A percentile compares a stretch with the other conserved stretches of the same genome.
Evolutionary conservation across 2,888 invertebrate species (phyloP).

Genomic region (Acanthacorydalis orientalis): DNA sequence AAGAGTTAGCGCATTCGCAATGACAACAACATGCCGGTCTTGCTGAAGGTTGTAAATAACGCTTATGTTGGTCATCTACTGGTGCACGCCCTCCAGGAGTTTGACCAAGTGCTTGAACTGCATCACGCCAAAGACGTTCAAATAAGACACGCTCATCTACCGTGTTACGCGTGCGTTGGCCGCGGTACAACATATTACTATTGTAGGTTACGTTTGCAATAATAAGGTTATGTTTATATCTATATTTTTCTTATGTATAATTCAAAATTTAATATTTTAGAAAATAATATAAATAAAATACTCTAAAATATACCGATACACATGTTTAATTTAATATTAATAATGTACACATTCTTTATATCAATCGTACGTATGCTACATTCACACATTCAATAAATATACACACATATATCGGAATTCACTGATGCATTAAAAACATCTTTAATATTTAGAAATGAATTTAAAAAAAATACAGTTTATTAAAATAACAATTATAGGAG

Average conservation of each 20-base stretch:
- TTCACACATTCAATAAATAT: too few relatives aligned
- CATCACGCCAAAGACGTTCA: slow-evolving; percentile 54
- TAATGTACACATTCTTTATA: too few relatives aligned
- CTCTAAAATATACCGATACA: too few relatives aligned
- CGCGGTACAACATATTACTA: slow-evolving; percentile 22
- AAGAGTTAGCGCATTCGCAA: slow-evolving; percentile 26
- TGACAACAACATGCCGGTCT: slow-evolving; percentile 26
- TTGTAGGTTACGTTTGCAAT: slow-evolving; percentile 27
- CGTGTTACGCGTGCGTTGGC: slow-evolving; percentile 24
- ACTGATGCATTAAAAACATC: too few relatives aligned
- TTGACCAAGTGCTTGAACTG: slow-evolving; percentile 23
- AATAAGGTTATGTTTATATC: slow-evolving; percentile 14
- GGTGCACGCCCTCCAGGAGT: background rate
- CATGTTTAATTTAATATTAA: too few relatives aligned
- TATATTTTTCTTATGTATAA: background rate
- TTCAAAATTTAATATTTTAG: too few relatives aligned
- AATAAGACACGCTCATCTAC: slow-evolving; percentile 47
- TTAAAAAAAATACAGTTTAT: too few relatives aligned
- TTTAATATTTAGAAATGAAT: too few relatives aligned
- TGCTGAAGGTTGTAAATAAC: slow-evolving; percentile 11
- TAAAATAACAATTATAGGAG: too few relatives aligned
- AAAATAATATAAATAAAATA: too few relatives aligned
- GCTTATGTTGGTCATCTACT: background rate
- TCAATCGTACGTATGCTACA: too few relatives aligned
- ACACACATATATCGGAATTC: too few relatives aligned